Percentiles rank a stretch among this genome's conserved stretches.
Evolutionary conservation across 2,113 vertebrate species (phyloP).

Genomic region (Thunnus maccoyii): DNA sequence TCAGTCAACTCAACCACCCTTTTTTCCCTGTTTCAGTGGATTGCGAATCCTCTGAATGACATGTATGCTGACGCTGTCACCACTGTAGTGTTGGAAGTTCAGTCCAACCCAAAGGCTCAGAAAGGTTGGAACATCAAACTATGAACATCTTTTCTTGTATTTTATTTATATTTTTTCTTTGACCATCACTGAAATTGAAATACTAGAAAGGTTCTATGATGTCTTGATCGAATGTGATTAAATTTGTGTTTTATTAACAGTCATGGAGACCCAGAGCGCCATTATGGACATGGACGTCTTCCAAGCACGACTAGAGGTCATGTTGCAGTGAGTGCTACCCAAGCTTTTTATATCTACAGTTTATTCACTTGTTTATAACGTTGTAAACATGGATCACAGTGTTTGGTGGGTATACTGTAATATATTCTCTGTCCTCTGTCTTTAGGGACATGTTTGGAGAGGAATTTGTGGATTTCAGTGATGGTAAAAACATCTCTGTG

Average conservation of each 20-base stretch:
- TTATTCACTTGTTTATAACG: not conserved
- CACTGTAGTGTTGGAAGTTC: constrained; percentile 96
- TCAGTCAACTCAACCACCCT: no score
- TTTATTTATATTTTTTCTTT: not conserved
- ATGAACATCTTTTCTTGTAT: not conserved
- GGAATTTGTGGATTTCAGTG: constrained; percentile 90
- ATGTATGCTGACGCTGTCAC: constrained; percentile 98
- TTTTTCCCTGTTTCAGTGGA: constrained; percentile 86
- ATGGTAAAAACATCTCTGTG: constrained; percentile 86
- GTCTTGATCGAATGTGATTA: constrained; percentile 84
- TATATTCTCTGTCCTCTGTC: not conserved
- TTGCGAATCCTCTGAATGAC: constrained; percentile 97
- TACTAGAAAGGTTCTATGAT: not conserved
- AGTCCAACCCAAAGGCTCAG: constrained; percentile 97
- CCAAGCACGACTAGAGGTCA: constrained; percentile 89
- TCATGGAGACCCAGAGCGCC: constrained; percentile 86
- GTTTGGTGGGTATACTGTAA: not conserved
- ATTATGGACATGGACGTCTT: constrained; percentile 88
- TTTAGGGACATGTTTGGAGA: constrained; percentile 96
- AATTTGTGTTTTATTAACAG: constrained; percentile 47
- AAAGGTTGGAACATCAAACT: constrained; percentile 70
- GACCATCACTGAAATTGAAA: not conserved
- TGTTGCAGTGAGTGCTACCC: constrained; percentile 91
- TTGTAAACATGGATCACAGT: not conserved
- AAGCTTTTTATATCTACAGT: not conserved